These are phyloP conservation scores for Proterorhinus semilunaris DNA, from an alignment of 2,113 vertebrate genomes.

Conservation along the genomic window DNA sequence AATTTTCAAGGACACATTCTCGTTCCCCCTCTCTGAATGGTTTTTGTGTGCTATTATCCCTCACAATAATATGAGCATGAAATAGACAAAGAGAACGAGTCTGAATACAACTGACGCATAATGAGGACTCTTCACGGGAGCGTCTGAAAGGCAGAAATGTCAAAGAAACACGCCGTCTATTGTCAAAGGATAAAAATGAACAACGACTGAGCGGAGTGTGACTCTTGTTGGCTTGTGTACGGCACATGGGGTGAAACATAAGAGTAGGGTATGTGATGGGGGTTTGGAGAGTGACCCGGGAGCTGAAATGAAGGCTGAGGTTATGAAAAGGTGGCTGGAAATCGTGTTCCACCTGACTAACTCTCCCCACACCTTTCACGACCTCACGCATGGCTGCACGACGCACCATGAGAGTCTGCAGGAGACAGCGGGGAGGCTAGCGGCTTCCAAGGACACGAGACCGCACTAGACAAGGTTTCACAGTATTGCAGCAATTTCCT, in stretches of 20 bases:
- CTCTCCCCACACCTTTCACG: constrained; percentile 32
- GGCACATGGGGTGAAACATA: background rate
- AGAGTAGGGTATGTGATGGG: background rate
- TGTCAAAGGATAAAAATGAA: background rate
- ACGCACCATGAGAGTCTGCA: constrained; percentile 34
- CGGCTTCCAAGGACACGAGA: background rate
- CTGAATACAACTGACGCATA: background rate
- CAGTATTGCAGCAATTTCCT: background rate
- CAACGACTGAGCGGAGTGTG: background rate
- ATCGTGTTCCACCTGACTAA: constrained; percentile 20
- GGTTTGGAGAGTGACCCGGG: constrained; percentile 8
- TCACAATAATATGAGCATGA: background rate
- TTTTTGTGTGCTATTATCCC: background rate
- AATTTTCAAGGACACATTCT: background rate
- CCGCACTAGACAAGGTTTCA: background rate
- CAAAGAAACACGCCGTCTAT: background rate
- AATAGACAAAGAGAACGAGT: background rate
- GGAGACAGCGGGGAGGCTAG: background rate
- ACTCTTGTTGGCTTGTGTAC: background rate
- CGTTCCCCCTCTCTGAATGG: background rate
- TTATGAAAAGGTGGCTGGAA: constrained; percentile 16
- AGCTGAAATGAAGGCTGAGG: constrained; percentile 14
- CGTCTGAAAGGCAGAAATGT: background rate
- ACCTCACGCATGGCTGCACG: constrained; percentile 41
- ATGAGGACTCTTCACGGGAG: background rate